Conservation (phyloP, 2,113 vertebrate genomes). For the Oncorhynchus tshawytscha region DNA sequence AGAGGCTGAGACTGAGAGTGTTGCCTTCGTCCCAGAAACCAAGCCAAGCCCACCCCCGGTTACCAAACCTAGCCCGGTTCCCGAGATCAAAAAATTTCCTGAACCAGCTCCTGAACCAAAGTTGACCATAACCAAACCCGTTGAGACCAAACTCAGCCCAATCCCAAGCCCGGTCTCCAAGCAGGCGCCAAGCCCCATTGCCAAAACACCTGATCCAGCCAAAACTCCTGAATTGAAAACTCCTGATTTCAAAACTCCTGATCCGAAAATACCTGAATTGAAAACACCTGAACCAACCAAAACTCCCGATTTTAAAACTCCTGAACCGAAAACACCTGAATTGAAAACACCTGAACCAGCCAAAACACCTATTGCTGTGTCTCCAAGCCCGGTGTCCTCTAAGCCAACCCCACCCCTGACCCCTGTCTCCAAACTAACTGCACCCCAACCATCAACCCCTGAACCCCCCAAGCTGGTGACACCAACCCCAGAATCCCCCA, state of each 20-base stretch:
- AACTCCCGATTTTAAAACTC: constrained; percentile 2
- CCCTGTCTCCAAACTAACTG: constrained; percentile 35
- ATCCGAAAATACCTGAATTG: not conserved
- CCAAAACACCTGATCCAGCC: not conserved
- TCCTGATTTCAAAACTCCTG: constrained; percentile 38
- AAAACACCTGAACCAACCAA: not conserved
- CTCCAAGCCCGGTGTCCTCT: constrained; percentile 48
- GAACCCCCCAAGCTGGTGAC: constrained; percentile 50
- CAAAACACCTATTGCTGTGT: not conserved
- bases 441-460: constrained; percentile 41
- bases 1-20: constrained; percentile 60
- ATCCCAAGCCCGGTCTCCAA: constrained; percentile 53
- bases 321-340: constrained; percentile 36
- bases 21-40: constrained; percentile 43
- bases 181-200: constrained; percentile 27
- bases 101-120: constrained; percentile 45
- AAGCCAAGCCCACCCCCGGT: constrained; percentile 38
- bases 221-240: not conserved
- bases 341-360: not conserved
- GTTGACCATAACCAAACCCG: constrained; percentile 43
- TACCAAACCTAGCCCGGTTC: constrained; percentile 8
- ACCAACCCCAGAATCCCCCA: constrained; percentile 34
- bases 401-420: constrained; percentile 34
- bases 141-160: constrained; percentile 57
- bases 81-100: constrained; percentile 49